phyloP scores from a whole-genome alignment of 1,140 invertebrate species.

The Chironomus tepperi region DNA sequence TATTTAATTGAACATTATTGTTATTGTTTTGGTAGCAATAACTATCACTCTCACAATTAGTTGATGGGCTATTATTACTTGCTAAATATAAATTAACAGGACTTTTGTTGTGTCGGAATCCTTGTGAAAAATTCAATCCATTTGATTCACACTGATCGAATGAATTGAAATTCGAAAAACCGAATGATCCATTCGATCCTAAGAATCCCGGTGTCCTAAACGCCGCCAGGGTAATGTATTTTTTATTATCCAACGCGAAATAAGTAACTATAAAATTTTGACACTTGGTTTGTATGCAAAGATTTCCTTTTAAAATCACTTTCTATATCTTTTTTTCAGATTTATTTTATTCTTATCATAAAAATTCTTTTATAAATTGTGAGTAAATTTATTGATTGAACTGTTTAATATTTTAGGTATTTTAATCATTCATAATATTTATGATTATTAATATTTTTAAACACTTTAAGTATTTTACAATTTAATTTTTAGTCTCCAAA shows the following conservation, averaged over 20 bases:
- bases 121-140: slow-evolving; percentile 14
- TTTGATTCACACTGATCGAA: slow-evolving; percentile 10
- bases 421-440: too few species aligned
- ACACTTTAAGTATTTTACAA: too few species aligned
- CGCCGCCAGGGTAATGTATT: slow-evolving; percentile 12
- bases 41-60: slow-evolving; percentile 10
- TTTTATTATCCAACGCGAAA: background rate
- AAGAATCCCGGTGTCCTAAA: background rate
- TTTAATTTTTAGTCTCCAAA: too few species aligned
- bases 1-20: slow-evolving; percentile 14
- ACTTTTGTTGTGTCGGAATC: slow-evolving; percentile 15
- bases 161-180: slow-evolving; percentile 6
- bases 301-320: background rate
- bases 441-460: too few species aligned
- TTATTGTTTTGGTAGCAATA: slow-evolving; percentile 16
- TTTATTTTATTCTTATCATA: background rate
- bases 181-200: slow-evolving; percentile 22
- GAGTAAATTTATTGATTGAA: too few species aligned
- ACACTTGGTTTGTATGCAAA: background rate
- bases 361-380: background rate
- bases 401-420: too few species aligned
- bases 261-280: background rate
- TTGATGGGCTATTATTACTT: background rate
- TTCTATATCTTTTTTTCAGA: background rate
- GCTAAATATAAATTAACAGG: slow-evolving; percentile 5